Base-by-base conservation (phyloP, 2,888 invertebrate species). In the Caenorhabditis auriculariae region DNA sequence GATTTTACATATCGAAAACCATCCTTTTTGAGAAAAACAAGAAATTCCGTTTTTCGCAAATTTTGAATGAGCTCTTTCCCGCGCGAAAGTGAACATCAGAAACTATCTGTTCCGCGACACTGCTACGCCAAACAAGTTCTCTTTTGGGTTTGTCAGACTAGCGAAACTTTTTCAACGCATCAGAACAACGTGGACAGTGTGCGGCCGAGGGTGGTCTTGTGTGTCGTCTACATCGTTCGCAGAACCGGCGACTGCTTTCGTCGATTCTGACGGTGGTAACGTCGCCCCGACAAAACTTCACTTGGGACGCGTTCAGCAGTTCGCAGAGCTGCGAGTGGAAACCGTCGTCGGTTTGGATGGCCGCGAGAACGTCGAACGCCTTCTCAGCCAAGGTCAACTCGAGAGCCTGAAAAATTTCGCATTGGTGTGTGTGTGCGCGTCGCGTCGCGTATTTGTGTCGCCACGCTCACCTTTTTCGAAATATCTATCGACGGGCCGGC, bases 161-260 rank as follows among this genome's bases (percentile, higher is more conserved):
- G n/a, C n/a, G n/a, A n/a, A n/a, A n/a, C n/a, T n/a, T n/a, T n/a
- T n/a, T n/a, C n/a, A n/a, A n/a, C n/a, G 50, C 58, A 6, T 45
- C 21, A 17, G 44, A 35, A 42, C 63, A 63, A 19, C 63, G 50
- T 9, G 28, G 6, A 46, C 63, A 63, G 44, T 55, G 51, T 7
- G 45, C 27, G n/a, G 38, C 37, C 23, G 35, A 39, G 4, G 37
- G 19, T 1, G 23, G n/a, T 17, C 72, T 17, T n/a, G 55, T 67
- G 45, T 63, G 60, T 26, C 61, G 65, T 12, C 72, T 51, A 45
- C 72, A 72, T 45, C 72, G 52, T 21, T 62, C 66, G 46, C 72
- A 72, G 43, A 54, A 62, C 28, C 38, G 41, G 4, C 48, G 35
- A 9, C 21, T 4, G 29, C 60, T 57, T 17, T 59, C 49, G 0